Percentiles rank a stretch among this genome's conserved stretches.
These are phyloP conservation scores for Odontocerum albicorne DNA, from an alignment of 2,888 invertebrate species.

Conservation along the genomic window DNA sequence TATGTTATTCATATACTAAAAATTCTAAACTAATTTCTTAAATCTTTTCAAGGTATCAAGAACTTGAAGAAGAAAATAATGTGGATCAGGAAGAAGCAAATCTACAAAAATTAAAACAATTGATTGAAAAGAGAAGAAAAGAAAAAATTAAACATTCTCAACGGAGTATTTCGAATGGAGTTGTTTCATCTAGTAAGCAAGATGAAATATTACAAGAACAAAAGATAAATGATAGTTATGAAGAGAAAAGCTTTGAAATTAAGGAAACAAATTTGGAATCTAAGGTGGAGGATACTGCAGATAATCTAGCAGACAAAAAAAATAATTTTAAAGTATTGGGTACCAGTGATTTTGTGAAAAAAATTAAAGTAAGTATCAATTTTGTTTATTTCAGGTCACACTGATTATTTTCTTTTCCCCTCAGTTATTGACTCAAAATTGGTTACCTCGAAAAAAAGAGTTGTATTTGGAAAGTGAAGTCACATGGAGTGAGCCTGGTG, in stretches of 20 bases:
- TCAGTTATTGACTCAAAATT: too few relatives aligned
- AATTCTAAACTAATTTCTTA: too few relatives aligned
- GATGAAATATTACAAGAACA: slow-evolving; percentile 32
- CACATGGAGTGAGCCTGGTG: too few relatives aligned
- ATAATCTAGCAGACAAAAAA: slow-evolving; percentile 32
- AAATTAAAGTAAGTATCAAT: slow-evolving; percentile 57
- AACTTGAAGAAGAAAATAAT: slow-evolving; percentile 46
- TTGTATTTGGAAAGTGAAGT: too few relatives aligned
- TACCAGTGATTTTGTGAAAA: slow-evolving; percentile 60
- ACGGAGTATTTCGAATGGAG: too few relatives aligned
- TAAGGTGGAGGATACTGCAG: slow-evolving; percentile 21
- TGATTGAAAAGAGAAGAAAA: slow-evolving; percentile 60
- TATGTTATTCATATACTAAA: too few relatives aligned
- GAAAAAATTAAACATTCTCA: slow-evolving; percentile 38
- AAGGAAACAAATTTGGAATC: not conserved
- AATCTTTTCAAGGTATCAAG: slow-evolving; percentile 53
- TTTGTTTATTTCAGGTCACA: too few relatives aligned
- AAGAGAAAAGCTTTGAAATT: slow-evolving; percentile 2
- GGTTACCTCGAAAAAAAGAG: too few relatives aligned
- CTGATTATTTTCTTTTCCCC: too few relatives aligned
- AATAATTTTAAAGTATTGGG: slow-evolving; percentile 67
- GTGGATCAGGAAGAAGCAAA: slow-evolving; percentile 57
- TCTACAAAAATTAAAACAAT: slow-evolving; percentile 60
- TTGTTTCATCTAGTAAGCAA: too few relatives aligned
- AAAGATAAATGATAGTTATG: slow-evolving; percentile 25